A percentile compares a stretch with the other conserved stretches of the same genome.
Evolutionary conservation across 35 echinoderm and acorn worm species (phyloP).

Genomic region (Acanthaster planci): DNA sequence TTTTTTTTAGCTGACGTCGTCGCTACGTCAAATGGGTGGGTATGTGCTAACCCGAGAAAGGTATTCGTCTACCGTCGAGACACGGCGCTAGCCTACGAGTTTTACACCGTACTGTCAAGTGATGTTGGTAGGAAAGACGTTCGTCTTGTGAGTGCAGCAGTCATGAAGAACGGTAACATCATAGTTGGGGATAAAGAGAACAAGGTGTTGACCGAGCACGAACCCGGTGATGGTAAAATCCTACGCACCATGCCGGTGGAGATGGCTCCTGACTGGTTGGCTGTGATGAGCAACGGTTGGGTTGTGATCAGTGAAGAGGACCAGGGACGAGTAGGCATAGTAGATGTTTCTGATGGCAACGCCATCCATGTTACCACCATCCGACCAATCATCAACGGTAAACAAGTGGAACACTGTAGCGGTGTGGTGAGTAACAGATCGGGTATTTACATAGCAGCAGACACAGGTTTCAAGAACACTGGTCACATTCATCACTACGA

Average conservation of each 20-base stretch:
- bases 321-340: not conserved
- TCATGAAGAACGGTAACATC: no score
- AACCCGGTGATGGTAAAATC: not conserved
- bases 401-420: not conserved
- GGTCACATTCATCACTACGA: constrained; percentile 17
- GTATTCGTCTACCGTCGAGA: not conserved
- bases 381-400: not conserved
- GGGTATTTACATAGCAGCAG: not conserved
- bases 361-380: not conserved
- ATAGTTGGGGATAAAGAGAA: no score
- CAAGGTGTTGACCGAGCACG: no score
- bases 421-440: not conserved
- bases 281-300: not conserved
- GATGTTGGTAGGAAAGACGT: not conserved
- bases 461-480: not conserved
- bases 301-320: not conserved
- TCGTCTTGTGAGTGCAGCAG: not conserved
- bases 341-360: not conserved
- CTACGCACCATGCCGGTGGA: not conserved
- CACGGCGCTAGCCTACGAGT: not conserved
- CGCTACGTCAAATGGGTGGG: no score
- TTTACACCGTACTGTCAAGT: not conserved
- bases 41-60: not conserved
- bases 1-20: no score
- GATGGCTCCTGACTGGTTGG: not conserved